phyloP scores from a whole-genome alignment of 2,113 vertebrate species.

The Hippocampus abdominalis region DNA sequence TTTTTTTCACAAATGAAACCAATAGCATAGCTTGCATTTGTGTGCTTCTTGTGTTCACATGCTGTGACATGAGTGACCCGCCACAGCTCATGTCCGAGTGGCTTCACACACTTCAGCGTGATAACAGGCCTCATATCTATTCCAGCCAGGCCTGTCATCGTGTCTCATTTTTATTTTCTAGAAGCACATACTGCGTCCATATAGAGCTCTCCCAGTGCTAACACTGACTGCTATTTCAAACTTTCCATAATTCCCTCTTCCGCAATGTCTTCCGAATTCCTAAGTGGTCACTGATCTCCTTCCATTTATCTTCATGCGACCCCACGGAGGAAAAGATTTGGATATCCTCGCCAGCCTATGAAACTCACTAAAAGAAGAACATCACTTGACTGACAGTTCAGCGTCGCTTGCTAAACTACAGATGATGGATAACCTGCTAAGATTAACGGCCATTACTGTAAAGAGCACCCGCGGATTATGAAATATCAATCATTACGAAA shows the following conservation, averaged over 20 bases:
- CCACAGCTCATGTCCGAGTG: background rate
- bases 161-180: background rate
- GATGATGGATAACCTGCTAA: slow-evolving; percentile 24
- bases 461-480: slow-evolving; percentile 34
- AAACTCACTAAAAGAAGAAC: background rate
- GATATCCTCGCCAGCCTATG: background rate
- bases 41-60: background rate
- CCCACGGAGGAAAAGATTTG: too few species aligned
- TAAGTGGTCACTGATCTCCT: too few species aligned
- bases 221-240: too few species aligned
- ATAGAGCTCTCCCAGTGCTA: background rate
- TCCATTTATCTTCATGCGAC: too few species aligned
- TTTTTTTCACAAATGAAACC: background rate
- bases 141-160: background rate
- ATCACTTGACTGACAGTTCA: background rate
- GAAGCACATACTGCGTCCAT: background rate
- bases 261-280: too few species aligned
- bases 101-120: background rate
- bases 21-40: background rate
- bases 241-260: too few species aligned
- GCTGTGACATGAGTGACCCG: background rate
- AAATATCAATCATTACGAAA: slow-evolving; percentile 58
- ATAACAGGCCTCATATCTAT: background rate
- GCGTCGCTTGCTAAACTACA: background rate
- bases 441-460: slow-evolving; percentile 29